Evolutionary conservation across 2,113 vertebrate species (phyloP).

Genomic region (Hemiscyllium ocellatum): DNA sequence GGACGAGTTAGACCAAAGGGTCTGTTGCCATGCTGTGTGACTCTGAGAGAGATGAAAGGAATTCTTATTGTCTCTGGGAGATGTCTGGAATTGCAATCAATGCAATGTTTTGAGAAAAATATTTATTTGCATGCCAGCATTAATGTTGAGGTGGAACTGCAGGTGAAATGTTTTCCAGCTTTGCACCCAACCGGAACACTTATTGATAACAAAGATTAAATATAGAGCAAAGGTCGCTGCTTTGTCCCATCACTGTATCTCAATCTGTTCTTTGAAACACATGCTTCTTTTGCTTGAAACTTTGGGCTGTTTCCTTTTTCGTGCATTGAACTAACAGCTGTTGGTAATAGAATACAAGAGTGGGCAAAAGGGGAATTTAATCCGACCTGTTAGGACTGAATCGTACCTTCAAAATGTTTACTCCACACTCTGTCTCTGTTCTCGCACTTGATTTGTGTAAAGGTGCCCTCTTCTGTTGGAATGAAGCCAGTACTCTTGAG

Average conservation of each 20-base stretch:
- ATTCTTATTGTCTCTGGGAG: background rate
- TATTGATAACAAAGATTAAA: background rate
- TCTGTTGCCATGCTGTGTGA: too few species aligned
- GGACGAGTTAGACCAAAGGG: too few species aligned
- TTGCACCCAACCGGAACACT: background rate
- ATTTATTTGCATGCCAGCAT: background rate
- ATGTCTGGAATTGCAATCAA: background rate
- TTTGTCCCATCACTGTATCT: background rate
- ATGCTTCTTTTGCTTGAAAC: background rate
- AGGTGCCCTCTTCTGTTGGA: constrained; percentile 11
- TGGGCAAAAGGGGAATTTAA: background rate
- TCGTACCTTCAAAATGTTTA: background rate
- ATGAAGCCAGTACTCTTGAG: background rate
- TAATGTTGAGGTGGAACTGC: background rate
- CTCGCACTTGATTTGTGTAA: background rate
- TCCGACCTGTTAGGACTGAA: background rate
- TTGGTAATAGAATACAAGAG: background rate
- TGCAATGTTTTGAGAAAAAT: background rate
- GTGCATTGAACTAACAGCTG: background rate
- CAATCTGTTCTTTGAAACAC: background rate
- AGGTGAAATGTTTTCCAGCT: background rate
- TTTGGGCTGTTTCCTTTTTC: background rate
- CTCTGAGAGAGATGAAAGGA: background rate
- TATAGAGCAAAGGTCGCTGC: background rate
- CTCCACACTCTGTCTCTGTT: background rate